Base-by-base conservation (phyloP, 2,113 vertebrate species). In the Sinocyclocheilus anophthalmus region DNA sequence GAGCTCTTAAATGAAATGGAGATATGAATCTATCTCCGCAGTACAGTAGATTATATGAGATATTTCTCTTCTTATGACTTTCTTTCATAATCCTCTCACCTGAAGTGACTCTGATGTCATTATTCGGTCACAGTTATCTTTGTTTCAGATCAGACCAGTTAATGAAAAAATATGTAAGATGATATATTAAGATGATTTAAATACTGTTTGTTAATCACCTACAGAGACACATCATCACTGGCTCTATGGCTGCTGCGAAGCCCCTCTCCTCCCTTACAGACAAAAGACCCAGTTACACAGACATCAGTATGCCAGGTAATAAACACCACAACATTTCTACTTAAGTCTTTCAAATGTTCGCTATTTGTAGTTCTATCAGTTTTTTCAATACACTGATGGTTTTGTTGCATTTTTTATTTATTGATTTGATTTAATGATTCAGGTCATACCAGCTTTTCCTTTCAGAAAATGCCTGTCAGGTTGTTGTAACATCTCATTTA, bases 281-380 rank as follows among this genome's bases (percentile, higher is more conserved):
- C 85, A 97, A 97, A 91, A 95, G 96, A 83, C 91, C 95, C n/a
- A 96, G 95, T 90, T 97, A 96, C 70, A 93, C 95, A 4, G 96
- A 97, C 85, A 93, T 97, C 26, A 96, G 95, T 16, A 95, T 96
- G 70, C 95, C 96, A 93, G 96, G 96, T 97, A 83, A 9, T 26
- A 24, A 37, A 76, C 24, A 48, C 75, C 24, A 33, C 59, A 7
- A 16, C 5, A 33, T 20, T 61, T 45, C 18, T 69, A 10, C 12
- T 70, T n/a, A 2, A 39, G 69, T 80, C 30, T 9, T 30, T 80
- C 30, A 42, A 59, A 10, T n/a, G 57, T 3, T 22, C 20, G 20
- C 22, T 59, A 59, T 22, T 22, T 22, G 20, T 22, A 7, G 55
- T 20, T 59, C 18, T 22, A 57, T 57, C 55, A 20, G 20, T 59